phyloP scores from a whole-genome alignment of 2,113 vertebrate genomes.

The Peromyscus californicus region DNA sequence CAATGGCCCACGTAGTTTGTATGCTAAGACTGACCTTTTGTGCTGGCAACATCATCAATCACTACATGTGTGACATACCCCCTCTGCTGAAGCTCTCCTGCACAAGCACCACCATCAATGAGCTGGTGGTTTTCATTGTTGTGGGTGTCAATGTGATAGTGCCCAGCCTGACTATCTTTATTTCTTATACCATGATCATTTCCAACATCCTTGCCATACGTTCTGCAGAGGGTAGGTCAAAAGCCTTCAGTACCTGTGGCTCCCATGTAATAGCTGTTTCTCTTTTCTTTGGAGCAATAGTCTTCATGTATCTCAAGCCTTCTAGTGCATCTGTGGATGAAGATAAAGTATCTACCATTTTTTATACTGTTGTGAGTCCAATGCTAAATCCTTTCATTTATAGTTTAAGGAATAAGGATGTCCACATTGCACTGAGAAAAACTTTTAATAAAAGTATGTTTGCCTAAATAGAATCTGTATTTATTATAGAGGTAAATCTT shows the following conservation, averaged over 20 bases:
- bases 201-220: not conserved
- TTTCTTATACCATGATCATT: not conserved
- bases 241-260: not conserved
- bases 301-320: slow-evolving; percentile 45
- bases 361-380: slow-evolving; percentile 44
- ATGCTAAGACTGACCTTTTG: slow-evolving; percentile 63
- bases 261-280: slow-evolving; percentile 9
- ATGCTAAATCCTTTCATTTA: slow-evolving; percentile 62
- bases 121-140: not conserved
- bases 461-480: not conserved
- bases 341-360: slow-evolving; percentile 30
- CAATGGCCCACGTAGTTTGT: not conserved
- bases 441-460: not conserved
- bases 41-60: slow-evolving; percentile 19
- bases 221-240: not conserved
- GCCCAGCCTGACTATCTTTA: not conserved
- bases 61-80: slow-evolving; percentile 62
- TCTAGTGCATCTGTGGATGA: not conserved
- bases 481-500: not conserved
- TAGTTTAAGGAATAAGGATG: slow-evolving; percentile 55
- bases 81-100: not conserved
- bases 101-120: not conserved
- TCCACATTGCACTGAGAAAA: slow-evolving; percentile 13
- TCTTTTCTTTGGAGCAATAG: slow-evolving; percentile 24
- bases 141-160: not conserved